Base-by-base conservation (phyloP, 2,113 vertebrate genomes). In the Lophotis ruficrista region DNA sequence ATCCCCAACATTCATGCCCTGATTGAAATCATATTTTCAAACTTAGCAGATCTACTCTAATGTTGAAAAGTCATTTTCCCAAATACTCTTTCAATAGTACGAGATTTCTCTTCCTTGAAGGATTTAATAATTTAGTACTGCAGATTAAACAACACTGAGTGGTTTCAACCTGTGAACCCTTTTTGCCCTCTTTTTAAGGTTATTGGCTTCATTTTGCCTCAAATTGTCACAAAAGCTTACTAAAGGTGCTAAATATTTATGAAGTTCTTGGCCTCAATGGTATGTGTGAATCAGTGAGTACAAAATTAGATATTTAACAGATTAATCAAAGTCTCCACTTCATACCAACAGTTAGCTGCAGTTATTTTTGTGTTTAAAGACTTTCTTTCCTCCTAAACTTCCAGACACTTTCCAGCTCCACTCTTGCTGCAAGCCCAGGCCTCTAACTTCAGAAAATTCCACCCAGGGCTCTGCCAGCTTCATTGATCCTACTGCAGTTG, bases 171-270 rank as follows among this genome's bases (percentile, higher is more conserved):
- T 68, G 24, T 78, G 72, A 92, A 84, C 17, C 12, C 23, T 92
- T 91, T 95, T 51, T 75, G 31, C 30, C 73, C 48, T 48, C 35
- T 86, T 90, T 83, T 80, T 83, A 76, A 94, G 58, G 37, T 89
- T 92, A 88, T 65, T 94, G 8, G 66, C 25, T 91, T 90, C 83
- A 75, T 95, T 97, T 95, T 95, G 58, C 53, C 56, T 80, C 37
- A 61, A 95, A 87, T 66, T 80, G 58, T 88, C 82, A 80, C 66
- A 90, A 8, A 83, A 93, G 71, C 75, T 91, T 85, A 77, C 84
- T 70, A 43, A 94, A 87, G 28, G 90, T 62, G 53, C n/a, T 80
- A 95, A 94, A 94, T 93, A 97, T 90, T 91, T 93, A 93, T 86
- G 37, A 96, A 93, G 62, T 47, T 64, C 79, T 88, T 50, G 71